Conservation (phyloP, 2,113 vertebrate genomes). For the Syrrhaptes paradoxus region DNA sequence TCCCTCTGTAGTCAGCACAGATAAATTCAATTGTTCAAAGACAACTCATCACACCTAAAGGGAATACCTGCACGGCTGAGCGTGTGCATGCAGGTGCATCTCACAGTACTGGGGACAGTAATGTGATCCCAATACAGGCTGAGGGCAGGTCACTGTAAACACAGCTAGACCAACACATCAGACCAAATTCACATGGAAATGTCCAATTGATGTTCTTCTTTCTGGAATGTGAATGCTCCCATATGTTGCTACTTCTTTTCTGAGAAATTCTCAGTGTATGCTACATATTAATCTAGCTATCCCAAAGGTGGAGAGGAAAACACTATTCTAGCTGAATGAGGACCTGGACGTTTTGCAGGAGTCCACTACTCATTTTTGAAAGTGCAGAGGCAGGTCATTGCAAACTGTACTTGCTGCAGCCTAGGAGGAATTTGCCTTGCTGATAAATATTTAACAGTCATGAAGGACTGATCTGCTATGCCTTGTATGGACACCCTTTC, state of each 20-base stretch:
- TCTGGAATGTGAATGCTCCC: background rate
- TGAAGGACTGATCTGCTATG: background rate
- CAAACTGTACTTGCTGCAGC: slow-evolving; percentile 51
- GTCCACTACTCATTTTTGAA: slow-evolving; percentile 24
- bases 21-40: background rate
- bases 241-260: background rate
- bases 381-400: background rate
- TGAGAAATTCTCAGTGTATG: background rate
- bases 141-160: background rate
- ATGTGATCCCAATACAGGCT: background rate
- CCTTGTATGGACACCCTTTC: slow-evolving; percentile 31
- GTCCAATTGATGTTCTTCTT: background rate
- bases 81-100: background rate
- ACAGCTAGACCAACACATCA: background rate
- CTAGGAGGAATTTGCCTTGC: slow-evolving; percentile 29
- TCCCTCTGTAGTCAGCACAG: slow-evolving; percentile 31
- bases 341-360: background rate
- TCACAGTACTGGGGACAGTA: background rate
- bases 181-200: background rate
- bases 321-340: background rate
- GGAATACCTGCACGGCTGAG: background rate
- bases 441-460: slow-evolving; percentile 61
- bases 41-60: background rate
- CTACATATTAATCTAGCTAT: background rate
- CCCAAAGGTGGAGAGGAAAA: background rate